Base-by-base conservation (phyloP, 2,113 vertebrate genomes). In the Zeus faber region DNA sequence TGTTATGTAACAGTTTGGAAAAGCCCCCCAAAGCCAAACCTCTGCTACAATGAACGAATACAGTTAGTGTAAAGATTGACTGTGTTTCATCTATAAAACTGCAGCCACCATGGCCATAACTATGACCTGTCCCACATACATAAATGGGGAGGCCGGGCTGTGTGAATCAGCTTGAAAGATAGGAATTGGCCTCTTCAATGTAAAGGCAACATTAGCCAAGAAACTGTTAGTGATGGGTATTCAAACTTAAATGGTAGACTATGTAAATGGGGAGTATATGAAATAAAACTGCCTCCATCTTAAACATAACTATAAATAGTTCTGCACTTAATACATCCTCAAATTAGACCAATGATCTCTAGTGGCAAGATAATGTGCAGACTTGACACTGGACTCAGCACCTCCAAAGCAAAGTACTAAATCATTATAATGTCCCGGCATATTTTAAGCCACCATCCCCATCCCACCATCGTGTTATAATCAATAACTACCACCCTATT, bases 301-400 rank as follows among this genome's bases (percentile, higher is more conserved):
- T 44, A 48, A 49, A 69, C 70, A 79, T 76, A 82, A 83, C 61
- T 84, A 70, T 57, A 31, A 81, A 73, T 70, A 62, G 77, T 79
- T 66, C 70, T 26, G 80, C 70, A 76, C 73, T 80, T 72, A 70
- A 71, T 29, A 29, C 4, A 29, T 9, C 4, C 9, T 29, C 4
- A 9, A 29, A 4, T 35, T 35, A 9, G 9, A 65, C 65, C 23
- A 77, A 72, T 66, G 71, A 69, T 76, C 84, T 62, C 75, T 67
- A 68, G 55, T 80, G 83, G 79, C 85, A 83, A 74, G 61, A 84
- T 84, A 80, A 81, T 87, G 73, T 62, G 81, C 79, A 62, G 78
- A 74, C 75, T 77, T 79, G 79, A 79, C 77, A 79, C 72, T 39
- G 53, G n/a, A 67, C 70, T 74, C 65, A 18, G 76, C 54, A 58